Evolutionary conservation across 2,797 vertebrate genomes (phyloP).

Genomic region (Falco peregrinus): DNA sequence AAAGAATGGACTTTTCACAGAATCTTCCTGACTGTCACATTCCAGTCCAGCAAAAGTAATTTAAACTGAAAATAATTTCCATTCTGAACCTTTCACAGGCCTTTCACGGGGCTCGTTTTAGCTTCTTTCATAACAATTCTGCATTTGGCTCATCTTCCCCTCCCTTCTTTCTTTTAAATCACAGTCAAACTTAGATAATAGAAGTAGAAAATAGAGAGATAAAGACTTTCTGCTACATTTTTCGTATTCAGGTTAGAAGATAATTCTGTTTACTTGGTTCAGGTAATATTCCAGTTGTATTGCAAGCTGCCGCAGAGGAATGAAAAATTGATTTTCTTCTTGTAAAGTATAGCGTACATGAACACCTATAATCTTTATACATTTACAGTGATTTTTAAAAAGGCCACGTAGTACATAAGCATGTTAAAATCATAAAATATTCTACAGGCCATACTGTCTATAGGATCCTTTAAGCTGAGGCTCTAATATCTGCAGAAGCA

Average conservation of each 20-base stretch:
- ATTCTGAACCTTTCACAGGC: constrained; percentile 15
- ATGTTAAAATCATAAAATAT: neutral
- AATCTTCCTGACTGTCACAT: neutral
- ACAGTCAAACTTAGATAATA: constrained; percentile 32
- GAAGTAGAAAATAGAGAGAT: constrained; percentile 52
- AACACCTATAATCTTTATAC: constrained; percentile 37
- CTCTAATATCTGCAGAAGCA: neutral
- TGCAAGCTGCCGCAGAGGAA: constrained; percentile 56
- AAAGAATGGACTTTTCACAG: neutral
- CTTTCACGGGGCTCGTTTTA: neutral
- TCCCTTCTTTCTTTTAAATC: constrained; percentile 44
- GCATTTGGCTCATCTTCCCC: constrained; percentile 24
- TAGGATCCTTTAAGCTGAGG: neutral
- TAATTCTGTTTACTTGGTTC: constrained; percentile 74
- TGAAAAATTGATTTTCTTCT: constrained; percentile 76
- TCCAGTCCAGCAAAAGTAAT: constrained; percentile 37
- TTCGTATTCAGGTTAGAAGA: constrained; percentile 59
- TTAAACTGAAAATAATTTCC: constrained; percentile 60
- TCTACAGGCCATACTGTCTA: neutral
- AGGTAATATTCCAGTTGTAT: constrained; percentile 66
- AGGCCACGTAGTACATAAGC: neutral
- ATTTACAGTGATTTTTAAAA: constrained; percentile 23
- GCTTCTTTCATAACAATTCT: neutral
- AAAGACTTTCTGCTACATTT: constrained; percentile 57
- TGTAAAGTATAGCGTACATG: neutral